Percentiles rank a stretch among this genome's conserved stretches.
These are phyloP conservation scores for Corythornis leucogaster DNA, from an alignment of 2,797 vertebrate species.

Conservation along the genomic window DNA sequence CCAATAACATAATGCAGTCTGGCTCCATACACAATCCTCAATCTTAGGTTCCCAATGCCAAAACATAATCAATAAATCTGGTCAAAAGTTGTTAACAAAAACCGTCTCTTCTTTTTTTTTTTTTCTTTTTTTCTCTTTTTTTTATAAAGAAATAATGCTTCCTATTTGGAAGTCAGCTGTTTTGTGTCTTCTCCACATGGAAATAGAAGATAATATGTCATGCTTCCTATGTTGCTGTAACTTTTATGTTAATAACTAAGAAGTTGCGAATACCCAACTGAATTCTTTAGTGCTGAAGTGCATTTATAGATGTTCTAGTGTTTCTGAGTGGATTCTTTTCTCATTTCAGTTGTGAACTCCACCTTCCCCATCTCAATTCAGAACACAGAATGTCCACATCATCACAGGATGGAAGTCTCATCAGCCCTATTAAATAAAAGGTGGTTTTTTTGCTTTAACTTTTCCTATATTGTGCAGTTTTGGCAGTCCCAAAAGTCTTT, in stretches of 20 bases:
- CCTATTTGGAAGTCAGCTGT: not conserved
- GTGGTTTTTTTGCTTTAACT: not conserved
- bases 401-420: not conserved
- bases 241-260: not conserved
- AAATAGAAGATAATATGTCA: not conserved
- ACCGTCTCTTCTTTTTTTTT: too few species aligned
- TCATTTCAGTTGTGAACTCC: not conserved
- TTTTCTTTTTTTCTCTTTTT: not conserved
- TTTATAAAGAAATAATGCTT: not conserved
- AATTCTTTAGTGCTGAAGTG: not conserved
- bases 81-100: not conserved
- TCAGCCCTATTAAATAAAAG: not conserved
- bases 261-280: not conserved
- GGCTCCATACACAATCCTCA: not conserved
- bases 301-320: not conserved
- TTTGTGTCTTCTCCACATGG: not conserved
- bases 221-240: not conserved
- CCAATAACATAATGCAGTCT: not conserved
- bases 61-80: not conserved
- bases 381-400: accelerated
- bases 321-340: not conserved
- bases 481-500: not conserved
- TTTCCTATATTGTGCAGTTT: not conserved
- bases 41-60: not conserved
- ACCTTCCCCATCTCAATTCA: not conserved